Percentiles rank a stretch among this genome's conserved stretches.
Evolutionary conservation across 2,888 invertebrate genomes (phyloP).

Genomic region (Tipula unca): DNA sequence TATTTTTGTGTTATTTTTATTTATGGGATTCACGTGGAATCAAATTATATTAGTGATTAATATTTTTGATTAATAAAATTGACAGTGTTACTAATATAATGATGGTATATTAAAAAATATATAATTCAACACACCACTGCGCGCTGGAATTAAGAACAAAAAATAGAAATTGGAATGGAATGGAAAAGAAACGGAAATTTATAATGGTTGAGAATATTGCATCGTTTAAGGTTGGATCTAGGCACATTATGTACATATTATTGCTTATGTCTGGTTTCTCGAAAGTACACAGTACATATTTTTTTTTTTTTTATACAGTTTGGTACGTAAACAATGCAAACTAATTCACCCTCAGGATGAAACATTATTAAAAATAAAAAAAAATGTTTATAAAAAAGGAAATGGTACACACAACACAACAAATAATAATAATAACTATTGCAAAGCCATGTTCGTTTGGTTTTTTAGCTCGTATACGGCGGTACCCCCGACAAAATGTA

Average conservation of each 20-base stretch:
- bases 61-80: not conserved
- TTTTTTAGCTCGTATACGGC: not conserved
- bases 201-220: not conserved
- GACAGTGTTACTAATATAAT: not conserved
- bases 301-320: not conserved
- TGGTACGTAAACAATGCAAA: not conserved
- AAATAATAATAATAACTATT: not conserved
- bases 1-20: no score
- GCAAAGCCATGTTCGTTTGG: not conserved
- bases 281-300: not conserved
- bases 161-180: not conserved
- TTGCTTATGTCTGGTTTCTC: not conserved
- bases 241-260: not conserved
- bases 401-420: not conserved
- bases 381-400: not conserved
- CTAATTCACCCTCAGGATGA: conserved; percentile 8
- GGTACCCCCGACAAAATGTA: not conserved
- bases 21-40: not conserved
- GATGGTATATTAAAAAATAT: not conserved
- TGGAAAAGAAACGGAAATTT: not conserved
- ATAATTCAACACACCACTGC: not conserved
- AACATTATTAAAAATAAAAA: not conserved
- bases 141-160: not conserved
- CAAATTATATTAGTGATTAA: not conserved
- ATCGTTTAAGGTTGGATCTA: not conserved